Evolutionary conservation across 2,888 invertebrate genomes (phyloP).

Genomic region (Anthrax anthrax): DNA sequence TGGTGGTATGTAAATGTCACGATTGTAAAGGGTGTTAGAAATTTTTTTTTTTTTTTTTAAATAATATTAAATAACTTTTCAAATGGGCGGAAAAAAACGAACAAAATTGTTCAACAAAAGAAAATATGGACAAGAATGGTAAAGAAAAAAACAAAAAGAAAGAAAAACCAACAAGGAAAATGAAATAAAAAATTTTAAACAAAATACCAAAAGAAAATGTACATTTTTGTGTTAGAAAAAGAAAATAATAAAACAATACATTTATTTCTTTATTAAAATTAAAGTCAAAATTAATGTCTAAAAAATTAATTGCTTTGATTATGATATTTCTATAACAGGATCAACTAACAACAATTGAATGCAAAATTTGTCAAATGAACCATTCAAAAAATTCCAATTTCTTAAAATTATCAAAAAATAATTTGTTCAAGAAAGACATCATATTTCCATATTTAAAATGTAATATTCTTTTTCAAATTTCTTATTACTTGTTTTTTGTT

Average conservation of each 20-base stretch:
- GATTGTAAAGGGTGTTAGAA: background rate
- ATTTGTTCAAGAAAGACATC: too few relatives aligned
- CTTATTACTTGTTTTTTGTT: too few relatives aligned
- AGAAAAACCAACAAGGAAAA: background rate
- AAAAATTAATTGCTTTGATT: too few relatives aligned
- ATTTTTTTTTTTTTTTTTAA: background rate
- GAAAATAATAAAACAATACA: background rate
- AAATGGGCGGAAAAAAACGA: constrained; percentile 12
- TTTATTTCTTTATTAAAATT: too few relatives aligned
- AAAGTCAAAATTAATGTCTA: too few relatives aligned
- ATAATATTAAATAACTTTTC: constrained; percentile 7
- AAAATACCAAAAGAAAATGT: background rate
- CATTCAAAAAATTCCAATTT: too few relatives aligned
- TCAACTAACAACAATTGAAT: too few relatives aligned
- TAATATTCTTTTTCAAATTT: too few relatives aligned
- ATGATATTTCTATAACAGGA: too few relatives aligned
- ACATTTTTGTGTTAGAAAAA: background rate
- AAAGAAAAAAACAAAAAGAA: background rate
- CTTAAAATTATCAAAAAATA: too few relatives aligned
- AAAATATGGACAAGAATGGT: background rate
- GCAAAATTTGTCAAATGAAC: too few relatives aligned
- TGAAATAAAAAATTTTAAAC: background rate
- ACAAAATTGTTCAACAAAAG: constrained; percentile 9
- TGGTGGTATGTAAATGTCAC: background rate
- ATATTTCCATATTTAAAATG: too few relatives aligned